Evolutionary conservation across 2,113 vertebrate species (phyloP).

Genomic region (Rhinopithecus roxellana): DNA sequence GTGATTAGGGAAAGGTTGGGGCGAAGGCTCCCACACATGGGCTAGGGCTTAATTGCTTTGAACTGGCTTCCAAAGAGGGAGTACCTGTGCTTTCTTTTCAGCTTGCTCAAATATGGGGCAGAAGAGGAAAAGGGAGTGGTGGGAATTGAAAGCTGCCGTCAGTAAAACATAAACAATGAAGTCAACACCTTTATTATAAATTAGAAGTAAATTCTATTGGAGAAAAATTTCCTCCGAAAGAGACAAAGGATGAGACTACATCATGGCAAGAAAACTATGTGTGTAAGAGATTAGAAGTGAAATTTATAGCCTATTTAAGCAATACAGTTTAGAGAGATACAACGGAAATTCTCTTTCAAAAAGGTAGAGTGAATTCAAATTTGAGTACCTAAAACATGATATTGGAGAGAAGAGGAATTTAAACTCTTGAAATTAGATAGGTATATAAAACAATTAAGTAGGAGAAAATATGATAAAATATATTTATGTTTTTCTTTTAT

Average conservation of each 20-base stretch:
- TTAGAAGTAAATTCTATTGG: neutral
- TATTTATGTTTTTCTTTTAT: neutral
- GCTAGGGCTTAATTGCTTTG: neutral
- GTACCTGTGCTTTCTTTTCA: neutral
- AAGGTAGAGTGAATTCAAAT: neutral
- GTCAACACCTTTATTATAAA: neutral
- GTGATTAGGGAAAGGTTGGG: neutral
- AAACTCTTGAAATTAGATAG: neutral
- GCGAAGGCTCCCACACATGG: neutral
- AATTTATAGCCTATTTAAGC: neutral
- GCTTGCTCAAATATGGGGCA: neutral
- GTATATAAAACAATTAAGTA: neutral
- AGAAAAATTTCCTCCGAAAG: neutral
- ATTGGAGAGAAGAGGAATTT: neutral
- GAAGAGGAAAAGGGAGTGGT: neutral
- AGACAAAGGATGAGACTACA: neutral
- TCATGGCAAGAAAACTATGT: neutral
- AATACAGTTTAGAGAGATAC: neutral
- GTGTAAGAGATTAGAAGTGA: neutral
- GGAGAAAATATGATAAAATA: neutral
- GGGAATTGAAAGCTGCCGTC: neutral
- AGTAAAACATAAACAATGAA: neutral
- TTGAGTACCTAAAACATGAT: neutral
- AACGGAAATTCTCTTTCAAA: neutral
- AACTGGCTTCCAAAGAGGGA: neutral